A percentile compares a stretch with the other conserved stretches of the same genome.
These are phyloP conservation scores for Gymnogyps californianus DNA, from an alignment of 2,113 vertebrate species.

Conservation along the genomic window DNA sequence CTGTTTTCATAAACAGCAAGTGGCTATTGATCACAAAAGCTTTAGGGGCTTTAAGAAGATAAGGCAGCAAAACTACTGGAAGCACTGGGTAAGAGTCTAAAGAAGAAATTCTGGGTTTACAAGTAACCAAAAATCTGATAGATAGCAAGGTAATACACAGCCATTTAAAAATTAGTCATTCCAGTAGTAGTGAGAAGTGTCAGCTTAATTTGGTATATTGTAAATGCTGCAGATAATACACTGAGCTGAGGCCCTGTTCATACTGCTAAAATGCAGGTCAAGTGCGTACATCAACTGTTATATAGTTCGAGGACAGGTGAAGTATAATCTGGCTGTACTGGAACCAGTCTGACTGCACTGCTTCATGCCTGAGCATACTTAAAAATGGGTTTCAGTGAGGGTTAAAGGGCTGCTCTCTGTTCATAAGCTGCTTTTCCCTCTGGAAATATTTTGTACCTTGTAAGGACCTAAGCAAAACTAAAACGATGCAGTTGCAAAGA, in stretches of 20 bases:
- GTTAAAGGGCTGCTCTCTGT: background rate
- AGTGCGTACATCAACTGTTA: background rate
- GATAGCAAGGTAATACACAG: background rate
- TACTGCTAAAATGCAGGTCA: background rate
- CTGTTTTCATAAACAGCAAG: background rate
- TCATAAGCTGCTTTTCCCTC: background rate
- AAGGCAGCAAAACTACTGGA: background rate
- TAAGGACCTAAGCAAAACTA: background rate
- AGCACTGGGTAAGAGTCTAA: background rate
- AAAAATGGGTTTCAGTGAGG: background rate
- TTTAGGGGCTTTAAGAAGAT: background rate
- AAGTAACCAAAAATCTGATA: background rate
- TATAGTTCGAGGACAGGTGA: background rate
- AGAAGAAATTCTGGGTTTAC: background rate
- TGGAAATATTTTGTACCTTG: background rate
- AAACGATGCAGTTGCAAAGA: background rate
- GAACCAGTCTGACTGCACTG: background rate
- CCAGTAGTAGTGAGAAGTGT: background rate
- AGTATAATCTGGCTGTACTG: background rate
- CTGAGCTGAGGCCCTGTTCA: background rate
- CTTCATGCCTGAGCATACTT: background rate
- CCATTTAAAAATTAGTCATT: background rate
- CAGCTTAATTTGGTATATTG: background rate
- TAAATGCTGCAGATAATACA: background rate
- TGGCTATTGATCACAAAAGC: background rate